Base-by-base conservation (phyloP, 2,113 vertebrate genomes). In the Xyliphius kryptos region DNA sequence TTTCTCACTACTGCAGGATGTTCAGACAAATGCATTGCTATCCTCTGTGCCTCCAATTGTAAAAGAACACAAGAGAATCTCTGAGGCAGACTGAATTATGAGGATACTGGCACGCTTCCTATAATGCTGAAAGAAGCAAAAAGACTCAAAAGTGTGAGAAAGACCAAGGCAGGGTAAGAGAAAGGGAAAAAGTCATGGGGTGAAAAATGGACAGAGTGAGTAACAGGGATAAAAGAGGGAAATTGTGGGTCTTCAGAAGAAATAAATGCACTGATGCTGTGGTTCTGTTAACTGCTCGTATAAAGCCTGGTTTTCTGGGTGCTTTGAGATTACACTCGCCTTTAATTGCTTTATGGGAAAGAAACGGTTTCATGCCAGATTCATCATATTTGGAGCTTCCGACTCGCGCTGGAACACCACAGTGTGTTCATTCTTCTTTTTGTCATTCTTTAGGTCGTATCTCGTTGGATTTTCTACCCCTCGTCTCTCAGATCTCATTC, bases 261-360 rank as follows among this genome's bases (percentile, higher is more conserved):
- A 56, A 50, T 40, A 57, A 50, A 51, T 60, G 41, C 46, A 63
- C 49, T 44, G 47, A 57, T 40, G 22, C 13, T 46, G 53, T 53
- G 48, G 59, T 55, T 54, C 52, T 51, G 50, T 38, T 56, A 61
- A 41, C 44, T 47, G 56, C 64, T 47, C 52, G 13, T 22, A 56
- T 37, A 66, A 43, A 54, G 51, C 3, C 21, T 43, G 15, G 46
- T 58, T 54, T 60, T 48, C 51, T 55, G 38, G 37, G 54, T 14
- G 16, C 55, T 69, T 63, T 64, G 61, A 64, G 61, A 70, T 70
- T 70, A 56, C 61, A 54, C 41, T 59, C 47, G 52, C 48, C 58
- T 58, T 63, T 63, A 69, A 69, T 60, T 38, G 40, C 55, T 52
- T 54, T 60, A 60, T 69, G 67, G 38, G 40, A 41, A 14, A 9